Conservation (phyloP, 2,888 invertebrate species). For the Strigamia transsilvanica region DNA sequence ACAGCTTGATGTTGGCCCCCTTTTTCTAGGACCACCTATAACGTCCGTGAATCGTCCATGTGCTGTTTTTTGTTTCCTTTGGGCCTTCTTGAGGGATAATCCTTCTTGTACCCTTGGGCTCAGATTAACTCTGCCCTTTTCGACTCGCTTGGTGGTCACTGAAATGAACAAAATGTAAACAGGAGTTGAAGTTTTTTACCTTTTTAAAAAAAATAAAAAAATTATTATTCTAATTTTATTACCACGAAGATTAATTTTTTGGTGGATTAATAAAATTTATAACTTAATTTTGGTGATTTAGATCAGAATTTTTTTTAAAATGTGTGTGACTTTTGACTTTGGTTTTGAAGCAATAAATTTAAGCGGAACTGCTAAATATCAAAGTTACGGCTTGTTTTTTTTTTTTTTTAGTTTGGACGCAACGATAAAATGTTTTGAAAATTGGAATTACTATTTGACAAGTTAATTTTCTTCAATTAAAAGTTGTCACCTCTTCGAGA, state of each 20-base stretch:
- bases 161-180: conserved; percentile 15
- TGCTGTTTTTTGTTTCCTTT: neutral
- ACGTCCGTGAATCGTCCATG: conserved; percentile 9
- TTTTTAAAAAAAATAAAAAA: too few relatives aligned
- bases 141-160: conserved; percentile 18
- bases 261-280: neutral
- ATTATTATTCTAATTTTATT: conserved; percentile 9
- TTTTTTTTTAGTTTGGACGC: neutral
- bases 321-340: neutral
- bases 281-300: conserved; percentile 15
- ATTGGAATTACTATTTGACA: neutral
- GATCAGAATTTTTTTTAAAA: neutral
- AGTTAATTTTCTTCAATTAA: neutral
- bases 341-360: too few relatives aligned
- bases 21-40: neutral
- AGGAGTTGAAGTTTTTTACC: neutral
- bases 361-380: too few relatives aligned
- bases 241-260: neutral
- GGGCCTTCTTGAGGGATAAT: conserved; percentile 32
- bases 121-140: conserved; percentile 26
- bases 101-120: conserved; percentile 3
- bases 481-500: neutral
- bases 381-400: neutral
- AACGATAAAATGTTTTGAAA: too few relatives aligned
- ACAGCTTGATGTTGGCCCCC: neutral